These are phyloP conservation scores for Sclerurus mexicanus DNA, from an alignment of 2,113 vertebrate species.

Conservation along the genomic window DNA sequence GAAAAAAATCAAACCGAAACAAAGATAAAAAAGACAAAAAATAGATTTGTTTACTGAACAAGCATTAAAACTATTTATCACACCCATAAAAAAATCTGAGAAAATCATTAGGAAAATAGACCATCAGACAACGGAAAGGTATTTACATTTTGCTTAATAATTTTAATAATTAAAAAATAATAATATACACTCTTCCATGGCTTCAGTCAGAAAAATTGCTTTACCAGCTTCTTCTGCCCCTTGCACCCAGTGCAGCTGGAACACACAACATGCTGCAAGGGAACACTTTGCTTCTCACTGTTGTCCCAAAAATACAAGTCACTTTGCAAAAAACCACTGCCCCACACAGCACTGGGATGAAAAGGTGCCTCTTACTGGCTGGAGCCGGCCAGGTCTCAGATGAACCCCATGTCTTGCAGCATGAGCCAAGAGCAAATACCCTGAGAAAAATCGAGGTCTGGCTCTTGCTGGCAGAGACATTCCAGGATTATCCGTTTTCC, in stretches of 20 bases:
- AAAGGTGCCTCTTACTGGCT: background rate
- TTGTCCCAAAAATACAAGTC: background rate
- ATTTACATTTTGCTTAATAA: constrained; percentile 66
- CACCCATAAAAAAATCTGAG: constrained; percentile 60
- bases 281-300: background rate
- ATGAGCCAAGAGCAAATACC: background rate
- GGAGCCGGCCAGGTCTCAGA: background rate
- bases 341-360: background rate
- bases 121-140: constrained; percentile 58
- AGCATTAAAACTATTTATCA: constrained; percentile 37
- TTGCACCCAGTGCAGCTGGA: background rate
- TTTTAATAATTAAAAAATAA: constrained; percentile 67
- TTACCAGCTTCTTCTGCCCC: background rate
- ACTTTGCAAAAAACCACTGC: background rate
- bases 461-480: background rate
- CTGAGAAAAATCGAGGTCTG: constrained; percentile 45
- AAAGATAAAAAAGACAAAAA: background rate
- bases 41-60: constrained; percentile 7
- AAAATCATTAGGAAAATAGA: constrained; percentile 75
- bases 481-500: background rate
- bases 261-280: constrained; percentile 42
- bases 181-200: constrained; percentile 58
- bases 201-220: constrained; percentile 47
- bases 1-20: background rate
- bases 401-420: background rate